Conservation (phyloP, 2,113 vertebrate genomes). For the Chinchilla lanigera region DNA sequence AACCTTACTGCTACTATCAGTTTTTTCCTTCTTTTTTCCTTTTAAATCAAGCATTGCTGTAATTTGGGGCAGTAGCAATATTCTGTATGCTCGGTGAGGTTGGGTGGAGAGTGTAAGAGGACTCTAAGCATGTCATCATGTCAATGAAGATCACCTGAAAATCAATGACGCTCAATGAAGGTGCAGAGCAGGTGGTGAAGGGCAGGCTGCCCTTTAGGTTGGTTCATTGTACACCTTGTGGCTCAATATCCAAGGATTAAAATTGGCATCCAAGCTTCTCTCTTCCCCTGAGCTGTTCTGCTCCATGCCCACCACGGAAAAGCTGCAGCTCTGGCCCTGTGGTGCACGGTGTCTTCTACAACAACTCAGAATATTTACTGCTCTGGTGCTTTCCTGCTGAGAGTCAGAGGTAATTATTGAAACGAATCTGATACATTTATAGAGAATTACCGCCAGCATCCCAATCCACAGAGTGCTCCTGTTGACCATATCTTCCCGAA, state of each 20-base stretch:
- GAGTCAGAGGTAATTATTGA: slow-evolving; percentile 41
- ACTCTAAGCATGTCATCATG: slow-evolving; percentile 69
- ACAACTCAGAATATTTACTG: slow-evolving; percentile 74
- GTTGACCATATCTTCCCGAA: slow-evolving; percentile 53
- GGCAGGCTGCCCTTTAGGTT: slow-evolving; percentile 73
- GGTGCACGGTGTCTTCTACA: slow-evolving; percentile 65
- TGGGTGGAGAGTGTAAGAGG: slow-evolving; percentile 79
- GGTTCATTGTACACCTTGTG: background rate
- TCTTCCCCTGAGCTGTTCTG: slow-evolving; percentile 78
- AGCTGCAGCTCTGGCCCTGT: slow-evolving; percentile 56
- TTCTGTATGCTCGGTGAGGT: background rate
- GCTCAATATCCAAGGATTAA: slow-evolving; percentile 54
- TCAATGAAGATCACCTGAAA: slow-evolving; percentile 73
- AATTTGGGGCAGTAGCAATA: background rate
- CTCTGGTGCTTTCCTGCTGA: slow-evolving; percentile 60
- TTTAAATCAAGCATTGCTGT: slow-evolving; percentile 58
- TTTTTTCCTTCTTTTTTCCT: background rate
- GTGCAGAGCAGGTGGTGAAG: slow-evolving; percentile 59
- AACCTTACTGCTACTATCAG: slow-evolving; percentile 36
- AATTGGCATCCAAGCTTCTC: slow-evolving; percentile 75
- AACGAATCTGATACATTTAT: slow-evolving; percentile 69
- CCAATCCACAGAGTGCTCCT: slow-evolving; percentile 53
- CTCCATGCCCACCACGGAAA: background rate
- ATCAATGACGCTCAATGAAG: background rate
- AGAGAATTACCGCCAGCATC: slow-evolving; percentile 71